phyloP scores from a whole-genome alignment of 2,888 invertebrate genomes.

The Ferdinandea cuprea region DNA sequence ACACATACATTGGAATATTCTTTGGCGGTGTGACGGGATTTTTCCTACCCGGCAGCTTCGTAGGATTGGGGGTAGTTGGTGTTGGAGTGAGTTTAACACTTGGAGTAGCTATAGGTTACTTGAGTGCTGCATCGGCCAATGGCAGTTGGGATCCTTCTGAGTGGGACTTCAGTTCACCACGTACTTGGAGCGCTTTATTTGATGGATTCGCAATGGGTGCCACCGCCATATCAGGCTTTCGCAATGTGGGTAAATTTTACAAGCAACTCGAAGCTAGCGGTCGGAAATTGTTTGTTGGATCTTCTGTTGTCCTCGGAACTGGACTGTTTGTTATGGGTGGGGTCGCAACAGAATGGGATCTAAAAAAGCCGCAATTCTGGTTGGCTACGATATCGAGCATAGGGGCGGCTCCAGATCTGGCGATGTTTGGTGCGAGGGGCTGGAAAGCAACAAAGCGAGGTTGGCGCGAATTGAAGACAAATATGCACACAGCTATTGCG shows the following conservation, averaged over 20 bases:
- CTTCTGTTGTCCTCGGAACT: not conserved
- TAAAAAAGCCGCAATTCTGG: constrained; percentile 22
- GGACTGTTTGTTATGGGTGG: constrained; percentile 34
- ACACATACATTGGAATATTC: constrained; percentile 11
- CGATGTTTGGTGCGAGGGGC: not conserved
- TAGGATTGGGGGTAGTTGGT: not conserved
- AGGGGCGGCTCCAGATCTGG: constrained; percentile 8
- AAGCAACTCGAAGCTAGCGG: not conserved
- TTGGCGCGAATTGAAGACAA: not conserved
- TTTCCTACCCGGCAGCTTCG: constrained; percentile 7
- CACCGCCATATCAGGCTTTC: not conserved
- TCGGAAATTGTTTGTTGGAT: not conserved
- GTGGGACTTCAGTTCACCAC: constrained; percentile 34
- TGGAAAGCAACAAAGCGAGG: not conserved
- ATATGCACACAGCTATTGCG: not conserved
- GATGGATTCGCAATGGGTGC: constrained; percentile 39
- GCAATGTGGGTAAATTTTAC: not conserved
- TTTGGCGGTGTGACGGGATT: constrained; percentile 22
- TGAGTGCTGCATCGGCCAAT: constrained; percentile 24
- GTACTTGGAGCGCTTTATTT: constrained; percentile 23
- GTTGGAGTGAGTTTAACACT: not conserved
- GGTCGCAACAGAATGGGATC: constrained; percentile 28
- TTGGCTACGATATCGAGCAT: constrained; percentile 16
- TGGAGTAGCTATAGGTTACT: constrained; percentile 1
- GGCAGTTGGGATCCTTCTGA: not conserved